Evolutionary conservation across 2,113 vertebrate genomes (phyloP), one percentile per base, ranked within the genome.

Genomic region (Calonectris borealis): DNA sequence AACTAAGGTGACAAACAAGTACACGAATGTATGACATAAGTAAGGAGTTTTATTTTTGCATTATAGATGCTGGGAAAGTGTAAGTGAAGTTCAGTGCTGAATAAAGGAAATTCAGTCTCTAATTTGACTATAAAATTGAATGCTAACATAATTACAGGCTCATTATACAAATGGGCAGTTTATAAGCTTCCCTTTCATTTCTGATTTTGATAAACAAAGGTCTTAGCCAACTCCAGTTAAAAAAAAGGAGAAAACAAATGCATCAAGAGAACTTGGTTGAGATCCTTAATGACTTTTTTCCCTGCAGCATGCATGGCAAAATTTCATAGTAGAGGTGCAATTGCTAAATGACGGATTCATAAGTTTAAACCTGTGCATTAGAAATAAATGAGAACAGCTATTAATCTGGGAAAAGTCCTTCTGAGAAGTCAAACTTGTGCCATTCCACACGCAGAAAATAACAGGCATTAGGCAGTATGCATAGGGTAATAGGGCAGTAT

Each of bases 181-280:
- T 61, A 52, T 51, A 78, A 62, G 46, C 17, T 91, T 55, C 4
- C 11, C 9, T 93, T 86, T 88, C 17, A 77, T 69, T 91, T 82
- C 40, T 83, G 55, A 40, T 82, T 94, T 92, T 93, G 46, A 55
- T 68, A 90, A 77, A 91, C 26, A 91, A 83, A 66, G 6, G 18
- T 42, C 57, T 92, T 48, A 14, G 24, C 46, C 16, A 90, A 76
- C 13, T 40, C 16, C 13, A 34, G 31, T 19, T 79, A 9, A 13
- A 44, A 17, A 24, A 26, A 68, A 20, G 1, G 1, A 49, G 6
- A 32, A 70, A 75, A 65, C 4, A 80, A 93, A 64, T 31, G 4
- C 9, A 68, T 44, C 16, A 32, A 61, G 32, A 87, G 42, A 85
- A 36, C 7, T 61, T 78, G 11, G 13, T 25, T 64, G 44, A 87